Evolutionary conservation across 1,140 invertebrate genomes (phyloP).

Genomic region (Calephelis nemesis): DNA sequence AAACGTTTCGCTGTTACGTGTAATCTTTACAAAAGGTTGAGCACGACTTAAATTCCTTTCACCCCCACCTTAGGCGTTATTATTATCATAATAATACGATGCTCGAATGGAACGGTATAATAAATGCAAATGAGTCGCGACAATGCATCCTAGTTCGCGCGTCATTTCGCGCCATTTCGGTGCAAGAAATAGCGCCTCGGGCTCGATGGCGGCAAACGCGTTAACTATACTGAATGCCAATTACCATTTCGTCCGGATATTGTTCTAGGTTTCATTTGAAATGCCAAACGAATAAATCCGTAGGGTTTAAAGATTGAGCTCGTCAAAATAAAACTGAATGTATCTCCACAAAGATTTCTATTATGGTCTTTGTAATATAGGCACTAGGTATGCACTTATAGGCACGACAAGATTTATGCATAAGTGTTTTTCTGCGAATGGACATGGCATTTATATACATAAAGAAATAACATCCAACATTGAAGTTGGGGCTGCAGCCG

Average conservation of each 20-base stretch:
- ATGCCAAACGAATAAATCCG: too few species aligned
- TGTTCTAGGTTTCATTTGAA: conserved; percentile 18
- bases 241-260: conserved; percentile 24
- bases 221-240: conserved; percentile 20
- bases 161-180: conserved; percentile 33
- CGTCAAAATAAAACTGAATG: too few species aligned
- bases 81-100: conserved; percentile 38
- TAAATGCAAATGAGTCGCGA: conserved; percentile 39
- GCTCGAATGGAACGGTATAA: conserved; percentile 30
- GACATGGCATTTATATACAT: too few species aligned
- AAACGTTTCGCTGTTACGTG: not conserved
- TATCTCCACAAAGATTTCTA: too few species aligned
- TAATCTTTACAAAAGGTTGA: conserved; percentile 8
- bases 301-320: too few species aligned
- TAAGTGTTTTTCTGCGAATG: too few species aligned
- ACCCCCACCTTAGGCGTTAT: conserved; percentile 15
- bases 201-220: conserved; percentile 26
- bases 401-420: too few species aligned
- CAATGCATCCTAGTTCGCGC: conserved; percentile 34
- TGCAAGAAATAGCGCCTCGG: conserved; percentile 26
- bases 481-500: too few species aligned
- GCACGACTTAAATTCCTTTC: conserved; percentile 20
- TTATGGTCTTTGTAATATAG: too few species aligned
- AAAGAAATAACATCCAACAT: too few species aligned
- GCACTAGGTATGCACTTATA: too few species aligned